These are phyloP conservation scores for Microcebus lehilahytsara DNA, from an alignment of 2,113 vertebrate species.

Conservation along the genomic window DNA sequence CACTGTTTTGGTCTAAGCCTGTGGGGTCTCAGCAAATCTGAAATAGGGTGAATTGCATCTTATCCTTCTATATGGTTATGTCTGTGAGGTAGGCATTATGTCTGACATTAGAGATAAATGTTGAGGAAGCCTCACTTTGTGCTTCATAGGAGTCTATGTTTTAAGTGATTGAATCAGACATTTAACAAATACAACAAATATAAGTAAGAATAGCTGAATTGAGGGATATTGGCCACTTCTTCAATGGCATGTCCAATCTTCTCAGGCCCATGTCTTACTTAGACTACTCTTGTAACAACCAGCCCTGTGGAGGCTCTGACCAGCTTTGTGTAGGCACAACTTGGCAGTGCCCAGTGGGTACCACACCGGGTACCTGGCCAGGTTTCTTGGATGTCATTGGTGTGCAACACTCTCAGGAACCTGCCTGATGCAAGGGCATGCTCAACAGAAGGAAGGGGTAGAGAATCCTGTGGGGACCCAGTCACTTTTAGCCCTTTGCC, in stretches of 20 bases:
- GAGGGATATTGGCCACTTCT: neutral
- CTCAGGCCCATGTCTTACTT: neutral
- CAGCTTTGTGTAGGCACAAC: neutral
- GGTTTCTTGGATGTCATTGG: neutral
- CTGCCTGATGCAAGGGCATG: neutral
- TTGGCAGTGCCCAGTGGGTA: neutral
- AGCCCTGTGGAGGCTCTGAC: neutral
- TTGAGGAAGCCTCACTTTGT: neutral
- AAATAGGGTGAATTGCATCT: neutral
- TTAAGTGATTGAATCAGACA: neutral
- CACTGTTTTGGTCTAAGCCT: neutral
- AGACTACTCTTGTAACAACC: neutral
- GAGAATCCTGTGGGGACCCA: neutral
- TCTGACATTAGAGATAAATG: neutral
- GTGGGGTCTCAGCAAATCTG: neutral
- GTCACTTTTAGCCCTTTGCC: neutral
- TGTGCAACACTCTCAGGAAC: neutral
- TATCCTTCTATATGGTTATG: neutral
- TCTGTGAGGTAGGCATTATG: neutral
- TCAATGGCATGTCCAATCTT: neutral
- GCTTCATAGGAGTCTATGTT: neutral
- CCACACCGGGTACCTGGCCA: accelerated
- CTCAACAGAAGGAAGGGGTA: neutral
- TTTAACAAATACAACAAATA: neutral
- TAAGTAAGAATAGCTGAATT: neutral